Conservation (phyloP, 2,888 invertebrate species). For the Coecobrya sp. region DNA sequence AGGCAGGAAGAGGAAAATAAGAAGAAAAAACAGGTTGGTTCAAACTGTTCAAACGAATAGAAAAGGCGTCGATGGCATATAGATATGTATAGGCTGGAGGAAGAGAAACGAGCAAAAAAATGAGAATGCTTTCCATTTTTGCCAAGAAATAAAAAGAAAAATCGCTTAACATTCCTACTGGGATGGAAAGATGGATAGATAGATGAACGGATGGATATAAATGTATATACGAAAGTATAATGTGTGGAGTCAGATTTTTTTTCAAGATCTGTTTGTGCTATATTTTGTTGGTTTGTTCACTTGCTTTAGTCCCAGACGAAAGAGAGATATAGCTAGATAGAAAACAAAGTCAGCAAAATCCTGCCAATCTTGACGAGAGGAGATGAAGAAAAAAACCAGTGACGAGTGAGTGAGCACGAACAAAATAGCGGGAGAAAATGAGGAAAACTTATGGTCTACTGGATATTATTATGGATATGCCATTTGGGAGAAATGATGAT, state of each 20-base stretch:
- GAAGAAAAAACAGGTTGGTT: constrained; percentile 56
- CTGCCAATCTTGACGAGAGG: constrained; percentile 26
- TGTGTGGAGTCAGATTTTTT: not conserved
- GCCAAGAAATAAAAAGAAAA: constrained; percentile 73
- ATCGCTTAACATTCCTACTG: constrained; percentile 76
- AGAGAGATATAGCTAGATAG: no score
- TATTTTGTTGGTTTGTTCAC: not conserved
- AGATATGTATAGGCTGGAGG: not conserved
- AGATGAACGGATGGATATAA: constrained; percentile 26
- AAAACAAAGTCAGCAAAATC: constrained; percentile 57
- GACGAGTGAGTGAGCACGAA: constrained; percentile 47
- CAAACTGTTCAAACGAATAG: not conserved
- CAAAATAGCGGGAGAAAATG: constrained; percentile 2
- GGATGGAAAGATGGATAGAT: constrained; percentile 59
- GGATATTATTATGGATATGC: not conserved
- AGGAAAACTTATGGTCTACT: constrained; percentile 5
- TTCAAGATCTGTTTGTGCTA: not conserved
- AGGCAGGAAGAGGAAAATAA: constrained; percentile 4
- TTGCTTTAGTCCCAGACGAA: constrained; percentile 7
- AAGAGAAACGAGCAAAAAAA: constrained; percentile 1
- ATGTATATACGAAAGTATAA: not conserved
- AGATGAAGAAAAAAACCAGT: constrained; percentile 20
- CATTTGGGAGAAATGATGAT: constrained; percentile 20
- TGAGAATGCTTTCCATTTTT: constrained; percentile 56
- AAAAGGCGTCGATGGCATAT: not conserved